phyloP scores from a whole-genome alignment of 2,113 vertebrate genomes.

The Gulo gulo region DNA sequence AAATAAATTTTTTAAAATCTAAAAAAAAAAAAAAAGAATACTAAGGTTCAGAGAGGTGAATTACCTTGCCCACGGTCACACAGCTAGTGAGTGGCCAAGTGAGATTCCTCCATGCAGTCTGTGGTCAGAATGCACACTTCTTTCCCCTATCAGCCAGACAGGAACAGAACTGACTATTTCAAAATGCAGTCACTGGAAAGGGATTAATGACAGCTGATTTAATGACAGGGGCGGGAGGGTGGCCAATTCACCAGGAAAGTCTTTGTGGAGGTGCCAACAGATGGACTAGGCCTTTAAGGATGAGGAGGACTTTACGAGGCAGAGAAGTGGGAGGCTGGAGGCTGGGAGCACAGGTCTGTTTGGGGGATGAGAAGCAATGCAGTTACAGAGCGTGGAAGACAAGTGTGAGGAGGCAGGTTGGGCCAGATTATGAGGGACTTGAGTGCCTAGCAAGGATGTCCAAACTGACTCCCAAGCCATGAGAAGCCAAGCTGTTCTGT shows the following conservation, averaged over 20 bases:
- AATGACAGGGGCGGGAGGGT: neutral
- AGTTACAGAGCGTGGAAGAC: neutral
- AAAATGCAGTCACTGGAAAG: neutral
- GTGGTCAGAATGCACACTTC: neutral
- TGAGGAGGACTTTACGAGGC: neutral
- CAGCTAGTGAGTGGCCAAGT: neutral
- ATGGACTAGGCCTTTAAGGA: neutral
- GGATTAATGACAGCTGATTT: neutral
- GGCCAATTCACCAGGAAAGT: neutral
- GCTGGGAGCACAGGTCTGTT: rapidly evolving
- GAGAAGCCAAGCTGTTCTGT: neutral
- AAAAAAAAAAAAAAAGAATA: neutral
- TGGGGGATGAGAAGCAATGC: neutral
- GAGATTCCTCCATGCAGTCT: neutral
- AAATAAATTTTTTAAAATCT: too few species aligned
- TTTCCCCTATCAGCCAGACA: neutral
- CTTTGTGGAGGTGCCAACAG: neutral
- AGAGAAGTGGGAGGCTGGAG: neutral
- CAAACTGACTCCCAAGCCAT: neutral
- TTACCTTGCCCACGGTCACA: neutral
- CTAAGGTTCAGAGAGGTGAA: neutral
- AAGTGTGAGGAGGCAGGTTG: neutral
- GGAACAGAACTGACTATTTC: neutral
- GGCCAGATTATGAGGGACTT: neutral
- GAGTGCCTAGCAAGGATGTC: neutral